Conservation (phyloP, 2,888 invertebrate species). For the Apeira syringaria region DNA sequence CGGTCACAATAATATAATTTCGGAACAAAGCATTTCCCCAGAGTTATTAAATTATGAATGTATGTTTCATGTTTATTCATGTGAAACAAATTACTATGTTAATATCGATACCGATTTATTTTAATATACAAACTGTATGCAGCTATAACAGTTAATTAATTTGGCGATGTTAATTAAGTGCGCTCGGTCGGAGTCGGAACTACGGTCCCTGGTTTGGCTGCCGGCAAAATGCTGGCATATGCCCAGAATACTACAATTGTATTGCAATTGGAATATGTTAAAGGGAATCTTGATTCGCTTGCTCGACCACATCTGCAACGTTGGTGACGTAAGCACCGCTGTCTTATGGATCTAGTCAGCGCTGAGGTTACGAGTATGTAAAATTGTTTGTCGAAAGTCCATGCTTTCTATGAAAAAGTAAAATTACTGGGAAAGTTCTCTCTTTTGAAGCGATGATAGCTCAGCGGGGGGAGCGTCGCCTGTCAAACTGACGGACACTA, state of each 20-base stretch:
- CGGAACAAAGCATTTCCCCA: neutral
- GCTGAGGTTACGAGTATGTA: too few species aligned
- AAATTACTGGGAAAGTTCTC: too few species aligned
- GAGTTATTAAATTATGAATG: neutral
- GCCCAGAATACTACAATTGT: conserved; percentile 14
- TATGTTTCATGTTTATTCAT: conserved; percentile 1
- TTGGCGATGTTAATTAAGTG: conserved; percentile 14
- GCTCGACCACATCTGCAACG: neutral
- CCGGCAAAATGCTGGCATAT: conserved; percentile 19
- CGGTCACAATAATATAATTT: neutral
- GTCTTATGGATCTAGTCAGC: too few species aligned
- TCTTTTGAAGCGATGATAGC: too few species aligned
- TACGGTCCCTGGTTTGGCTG: conserved; percentile 4
- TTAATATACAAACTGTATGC: conserved; percentile 8
- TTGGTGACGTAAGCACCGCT: neutral
- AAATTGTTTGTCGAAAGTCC: too few species aligned
- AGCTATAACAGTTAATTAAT: conserved; percentile 18
- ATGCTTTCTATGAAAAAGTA: too few species aligned
- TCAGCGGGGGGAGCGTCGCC: too few species aligned
- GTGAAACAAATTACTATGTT: conserved; percentile 1
- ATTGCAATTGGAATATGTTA: conserved; percentile 1
- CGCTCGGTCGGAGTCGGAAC: conserved; percentile 10
- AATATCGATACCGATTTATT: conserved; percentile 7
- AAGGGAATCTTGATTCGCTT: neutral
- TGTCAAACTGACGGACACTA: too few species aligned